Evolutionary conservation across 2,797 vertebrate genomes (phyloP).

Genomic region (Amphiprion clarkii): DNA sequence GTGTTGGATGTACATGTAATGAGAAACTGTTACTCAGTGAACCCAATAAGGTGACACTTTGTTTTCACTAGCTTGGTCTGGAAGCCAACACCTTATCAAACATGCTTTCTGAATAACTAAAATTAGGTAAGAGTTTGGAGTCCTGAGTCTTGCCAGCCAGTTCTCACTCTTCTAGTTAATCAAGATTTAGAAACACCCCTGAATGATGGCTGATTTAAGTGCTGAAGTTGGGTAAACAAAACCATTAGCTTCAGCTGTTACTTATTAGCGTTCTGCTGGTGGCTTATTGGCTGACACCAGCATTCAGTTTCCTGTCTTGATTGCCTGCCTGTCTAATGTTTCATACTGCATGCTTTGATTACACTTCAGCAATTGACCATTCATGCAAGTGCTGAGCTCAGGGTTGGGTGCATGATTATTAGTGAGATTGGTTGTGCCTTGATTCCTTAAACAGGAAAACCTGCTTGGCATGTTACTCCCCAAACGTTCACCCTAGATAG

Average conservation of each 20-base stretch:
- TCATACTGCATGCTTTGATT: constrained; percentile 6
- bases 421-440: constrained; percentile 10
- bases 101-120: background rate
- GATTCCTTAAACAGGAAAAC: background rate
- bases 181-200: background rate
- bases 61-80: background rate
- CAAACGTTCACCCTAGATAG: background rate
- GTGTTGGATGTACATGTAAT: constrained; percentile 40
- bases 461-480: background rate
- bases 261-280: constrained; percentile 10
- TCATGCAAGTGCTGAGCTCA: background rate
- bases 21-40: constrained; percentile 28
- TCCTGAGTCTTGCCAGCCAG: background rate
- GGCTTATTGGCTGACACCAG: constrained; percentile 5
- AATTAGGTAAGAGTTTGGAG: background rate
- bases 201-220: constrained; percentile 15
- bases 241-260: constrained; percentile 23
- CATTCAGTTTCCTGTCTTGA: constrained; percentile 1
- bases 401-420: constrained; percentile 7
- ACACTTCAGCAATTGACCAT: constrained; percentile 1
- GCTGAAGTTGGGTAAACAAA: constrained; percentile 28
- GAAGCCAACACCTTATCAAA: background rate
- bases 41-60: background rate
- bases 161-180: background rate
- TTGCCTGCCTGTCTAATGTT: constrained; percentile 4